These are phyloP conservation scores for Oncorhynchus gorbuscha DNA, from an alignment of 2,113 vertebrate genomes.

Conservation along the genomic window DNA sequence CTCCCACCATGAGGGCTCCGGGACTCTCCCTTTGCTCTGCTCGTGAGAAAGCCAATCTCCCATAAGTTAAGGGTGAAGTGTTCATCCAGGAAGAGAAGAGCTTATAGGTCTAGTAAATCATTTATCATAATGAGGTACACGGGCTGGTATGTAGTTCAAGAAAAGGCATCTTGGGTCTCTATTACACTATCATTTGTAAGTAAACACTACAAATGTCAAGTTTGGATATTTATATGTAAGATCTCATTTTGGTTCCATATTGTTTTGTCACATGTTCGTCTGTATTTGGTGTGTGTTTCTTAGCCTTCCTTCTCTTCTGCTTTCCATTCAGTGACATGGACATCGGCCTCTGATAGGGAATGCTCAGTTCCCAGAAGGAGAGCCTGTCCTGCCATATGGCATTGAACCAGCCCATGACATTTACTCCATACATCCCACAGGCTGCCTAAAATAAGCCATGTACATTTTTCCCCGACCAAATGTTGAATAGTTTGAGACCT, in stretches of 20 bases:
- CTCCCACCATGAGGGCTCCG: slow-evolving; percentile 73
- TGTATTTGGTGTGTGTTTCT: background rate
- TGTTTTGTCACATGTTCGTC: too few species aligned
- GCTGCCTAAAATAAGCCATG: slow-evolving; percentile 60
- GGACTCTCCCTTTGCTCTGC: slow-evolving; percentile 40
- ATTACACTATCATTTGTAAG: too few species aligned
- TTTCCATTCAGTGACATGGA: slow-evolving; percentile 24
- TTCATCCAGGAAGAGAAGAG: background rate
- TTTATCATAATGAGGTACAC: too few species aligned
- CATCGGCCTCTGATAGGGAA: slow-evolving; percentile 41
- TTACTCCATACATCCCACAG: slow-evolving; percentile 67
- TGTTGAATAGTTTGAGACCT: background rate
- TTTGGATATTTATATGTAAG: too few species aligned
- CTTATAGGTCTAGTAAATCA: too few species aligned
- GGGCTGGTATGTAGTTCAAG: too few species aligned
- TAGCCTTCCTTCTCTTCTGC: background rate
- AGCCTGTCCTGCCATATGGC: slow-evolving; percentile 60
- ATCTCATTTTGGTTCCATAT: too few species aligned
- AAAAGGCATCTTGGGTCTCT: too few species aligned
- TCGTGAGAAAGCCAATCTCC: slow-evolving; percentile 66
- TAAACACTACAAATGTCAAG: too few species aligned
- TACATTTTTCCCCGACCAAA: background rate
- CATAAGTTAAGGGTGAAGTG: background rate
- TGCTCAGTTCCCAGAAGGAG: slow-evolving; percentile 30
- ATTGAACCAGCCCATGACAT: slow-evolving; percentile 66